Conservation (phyloP, 2,888 invertebrate species). For the Acronicta alni region DNA sequence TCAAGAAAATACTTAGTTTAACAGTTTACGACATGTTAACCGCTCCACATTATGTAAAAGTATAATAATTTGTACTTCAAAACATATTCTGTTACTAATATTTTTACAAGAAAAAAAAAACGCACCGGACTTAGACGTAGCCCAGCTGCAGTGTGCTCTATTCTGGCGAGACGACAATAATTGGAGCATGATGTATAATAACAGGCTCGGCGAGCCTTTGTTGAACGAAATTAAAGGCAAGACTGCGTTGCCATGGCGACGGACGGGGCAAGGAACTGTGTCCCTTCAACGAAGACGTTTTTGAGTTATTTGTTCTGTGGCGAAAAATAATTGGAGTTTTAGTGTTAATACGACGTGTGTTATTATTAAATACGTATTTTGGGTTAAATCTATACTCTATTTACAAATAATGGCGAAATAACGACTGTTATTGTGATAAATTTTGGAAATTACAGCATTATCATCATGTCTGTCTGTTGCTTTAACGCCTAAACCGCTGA, state of each 20-base stretch:
- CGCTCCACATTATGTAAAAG: no score
- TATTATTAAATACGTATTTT: no score
- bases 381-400: no score
- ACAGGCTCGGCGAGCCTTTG: constrained; percentile 68
- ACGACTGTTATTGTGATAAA: no score
- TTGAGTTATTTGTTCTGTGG: constrained; percentile 21
- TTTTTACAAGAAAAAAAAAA: constrained; percentile 5
- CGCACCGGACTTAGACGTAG: constrained; percentile 21
- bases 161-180: constrained; percentile 72
- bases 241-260: constrained; percentile 64
- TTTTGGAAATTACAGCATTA: no score
- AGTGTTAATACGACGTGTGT: not conserved
- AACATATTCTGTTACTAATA: no score
- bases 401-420: no score
- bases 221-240: constrained; percentile 74
- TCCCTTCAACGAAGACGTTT: constrained; percentile 35
- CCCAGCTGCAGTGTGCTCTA: constrained; percentile 52
- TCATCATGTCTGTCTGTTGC: no score
- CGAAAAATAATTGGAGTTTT: constrained; percentile 2
- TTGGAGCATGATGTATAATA: constrained; percentile 78
- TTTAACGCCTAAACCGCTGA: no score
- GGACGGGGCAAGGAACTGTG: constrained; percentile 45
- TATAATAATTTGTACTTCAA: no score
- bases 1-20: not conserved
- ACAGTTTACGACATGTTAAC: no score